phyloP scores from a whole-genome alignment of 2,888 invertebrate species.

The Tillus elongatus region DNA sequence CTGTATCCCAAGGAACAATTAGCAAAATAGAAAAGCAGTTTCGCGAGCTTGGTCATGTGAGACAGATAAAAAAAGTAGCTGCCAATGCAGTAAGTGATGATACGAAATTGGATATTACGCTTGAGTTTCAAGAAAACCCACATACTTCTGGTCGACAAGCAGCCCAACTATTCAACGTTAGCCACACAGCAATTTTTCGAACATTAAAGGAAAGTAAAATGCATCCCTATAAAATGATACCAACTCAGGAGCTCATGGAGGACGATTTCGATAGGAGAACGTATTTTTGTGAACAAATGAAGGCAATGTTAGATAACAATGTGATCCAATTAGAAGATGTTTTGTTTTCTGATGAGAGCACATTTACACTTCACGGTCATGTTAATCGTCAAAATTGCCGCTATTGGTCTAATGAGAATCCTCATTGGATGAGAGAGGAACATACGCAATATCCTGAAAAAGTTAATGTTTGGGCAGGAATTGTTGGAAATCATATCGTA shows the following conservation, averaged over 20 bases:
- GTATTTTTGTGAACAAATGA: no score
- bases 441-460: conserved; percentile 4
- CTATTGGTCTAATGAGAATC: conserved; percentile 2
- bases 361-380: neutral
- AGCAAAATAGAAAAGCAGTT: no score
- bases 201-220: no score
- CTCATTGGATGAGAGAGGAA: neutral
- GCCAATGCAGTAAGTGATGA: no score
- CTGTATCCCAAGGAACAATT: no score
- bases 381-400: conserved; percentile 1
- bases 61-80: no score
- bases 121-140: no score
- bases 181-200: no score
- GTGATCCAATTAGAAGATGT: conserved; percentile 2
- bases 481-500: conserved; percentile 7
- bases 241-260: neutral
- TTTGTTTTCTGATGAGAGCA: neutral
- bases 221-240: neutral
- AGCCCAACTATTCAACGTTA: no score
- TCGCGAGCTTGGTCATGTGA: no score
- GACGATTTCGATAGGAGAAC: conserved; percentile 2
- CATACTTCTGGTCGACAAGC: no score
- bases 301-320: neutral
- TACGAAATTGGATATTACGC: no score
- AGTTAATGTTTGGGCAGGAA: conserved; percentile 12